Base-by-base conservation (phyloP, 2,888 invertebrate genomes). In the Melieria crassipennis region DNA sequence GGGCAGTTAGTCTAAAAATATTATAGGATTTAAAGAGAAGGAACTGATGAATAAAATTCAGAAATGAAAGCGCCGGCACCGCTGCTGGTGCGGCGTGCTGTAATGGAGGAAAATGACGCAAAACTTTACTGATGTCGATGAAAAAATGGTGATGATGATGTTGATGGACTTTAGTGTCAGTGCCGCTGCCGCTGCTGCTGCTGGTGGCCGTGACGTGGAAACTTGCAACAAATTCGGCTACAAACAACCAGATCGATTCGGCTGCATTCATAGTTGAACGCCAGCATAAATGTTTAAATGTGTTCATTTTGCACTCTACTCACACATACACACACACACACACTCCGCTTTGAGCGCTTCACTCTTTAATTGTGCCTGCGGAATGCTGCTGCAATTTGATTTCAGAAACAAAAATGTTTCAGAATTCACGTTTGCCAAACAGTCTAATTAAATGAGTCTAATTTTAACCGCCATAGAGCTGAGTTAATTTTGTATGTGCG, bases 141-240 rank as follows among this genome's bases (percentile, higher is more conserved):
- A 3, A 30, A 30, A 3, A 30, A 30, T 30, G 30, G 3, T 30
- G 30, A 30, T 30, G 30, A 3, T 42, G 55, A 55, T 55, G 50
- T 73, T 75, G 64, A 30, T 30, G 75, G 71, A 73, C 70, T 73
- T 71, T 73, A 70, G 7, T 52, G 52, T 11, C 13, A 52, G 52
- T 7, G 52, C 52, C 52, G 6, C 13, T 52, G 52, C n/a, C 52
- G 52, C 6, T 52, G 52, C 13, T 52, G 6, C 9, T 52, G 9
- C 6, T 52, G 13, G 11, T 52, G 52, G 52, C 50, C 11, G 3
- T 50, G 11, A 3, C 10, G 9, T 50, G 50, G 10, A 9, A 9
- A 11, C 10, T 9, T 50, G 50, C 50, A 50, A 50, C 50, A 50
- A 50, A 50, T 50, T 50, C 11, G 9, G 9, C 50, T 50, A 50